Conservation (phyloP, 2,888 invertebrate genomes). For the Leptinotarsa tumamoca region DNA sequence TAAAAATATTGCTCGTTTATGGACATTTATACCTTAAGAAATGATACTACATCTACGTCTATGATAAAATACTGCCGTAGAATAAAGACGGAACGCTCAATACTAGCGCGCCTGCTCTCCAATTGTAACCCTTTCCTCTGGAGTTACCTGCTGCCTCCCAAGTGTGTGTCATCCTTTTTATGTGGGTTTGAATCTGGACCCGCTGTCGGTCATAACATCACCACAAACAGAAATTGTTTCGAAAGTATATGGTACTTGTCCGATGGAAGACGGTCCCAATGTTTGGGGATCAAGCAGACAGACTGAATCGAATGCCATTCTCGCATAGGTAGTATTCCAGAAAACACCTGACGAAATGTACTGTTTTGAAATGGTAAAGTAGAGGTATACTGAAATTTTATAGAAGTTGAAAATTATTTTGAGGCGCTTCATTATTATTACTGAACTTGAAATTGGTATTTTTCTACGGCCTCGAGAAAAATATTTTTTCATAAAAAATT, state of each 20-base stretch:
- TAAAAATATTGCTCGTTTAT: neutral
- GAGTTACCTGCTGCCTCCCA: neutral
- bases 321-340: neutral
- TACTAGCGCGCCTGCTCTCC: constrained; percentile 56
- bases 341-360: no score
- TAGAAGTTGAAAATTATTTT: no score
- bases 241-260: neutral
- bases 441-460: no score
- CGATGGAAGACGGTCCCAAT: neutral
- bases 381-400: no score
- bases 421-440: no score
- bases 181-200: neutral
- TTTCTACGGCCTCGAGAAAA: no score
- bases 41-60: neutral
- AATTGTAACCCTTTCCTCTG: constrained; percentile 22
- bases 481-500: no score
- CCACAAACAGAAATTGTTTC: neutral
- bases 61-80: neutral
- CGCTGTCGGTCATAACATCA: neutral
- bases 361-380: no score
- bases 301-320: neutral
- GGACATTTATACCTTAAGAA: neutral
- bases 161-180: neutral
- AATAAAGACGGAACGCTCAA: constrained; percentile 50
- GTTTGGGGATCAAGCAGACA: neutral